Evolutionary conservation across 2,797 vertebrate genomes (phyloP).

Genomic region (Micromesistius poutassou): DNA sequence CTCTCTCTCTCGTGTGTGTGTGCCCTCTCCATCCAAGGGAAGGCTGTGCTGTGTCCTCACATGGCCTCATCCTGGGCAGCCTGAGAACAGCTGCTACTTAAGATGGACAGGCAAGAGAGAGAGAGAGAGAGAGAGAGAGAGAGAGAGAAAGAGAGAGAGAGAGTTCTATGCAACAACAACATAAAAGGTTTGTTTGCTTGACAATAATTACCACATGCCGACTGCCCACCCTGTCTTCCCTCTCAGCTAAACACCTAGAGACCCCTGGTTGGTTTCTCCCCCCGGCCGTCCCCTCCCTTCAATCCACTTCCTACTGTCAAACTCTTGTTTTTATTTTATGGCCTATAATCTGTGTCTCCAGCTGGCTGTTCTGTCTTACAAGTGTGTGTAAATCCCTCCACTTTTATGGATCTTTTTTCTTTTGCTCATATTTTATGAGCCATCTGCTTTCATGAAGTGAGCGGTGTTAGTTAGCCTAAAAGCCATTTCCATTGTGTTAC

Average conservation of each 20-base stretch:
- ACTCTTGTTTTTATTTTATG: conserved; percentile 38
- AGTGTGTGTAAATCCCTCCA: conserved; percentile 35
- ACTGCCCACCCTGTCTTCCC: not conserved
- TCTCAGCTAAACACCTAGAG: conserved; percentile 15
- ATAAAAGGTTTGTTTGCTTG: too few species aligned
- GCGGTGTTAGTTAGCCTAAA: conserved; percentile 6
- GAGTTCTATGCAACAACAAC: not conserved
- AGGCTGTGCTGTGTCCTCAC: too few species aligned
- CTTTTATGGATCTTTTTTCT: conserved; percentile 25
- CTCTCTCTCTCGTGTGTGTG: not conserved
- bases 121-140: too few species aligned
- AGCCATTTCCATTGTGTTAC: conserved; percentile 25
- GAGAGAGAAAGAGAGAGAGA: too few species aligned
- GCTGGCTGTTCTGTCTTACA: conserved; percentile 44
- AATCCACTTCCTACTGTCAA: conserved; percentile 12
- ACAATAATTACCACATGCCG: not conserved
- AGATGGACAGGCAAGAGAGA: too few species aligned
- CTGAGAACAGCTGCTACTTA: too few species aligned
- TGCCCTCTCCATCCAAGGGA: too few species aligned
- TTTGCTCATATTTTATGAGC: conserved; percentile 20
- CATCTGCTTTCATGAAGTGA: conserved; percentile 36
- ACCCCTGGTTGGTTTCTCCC: conserved; percentile 36
- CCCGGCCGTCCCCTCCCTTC: conserved; percentile 24
- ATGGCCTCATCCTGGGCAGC: too few species aligned
- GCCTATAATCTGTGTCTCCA: conserved; percentile 42